Base-by-base conservation (phyloP, 2,888 invertebrate species). In the Macrosiphum euphorbiae region DNA sequence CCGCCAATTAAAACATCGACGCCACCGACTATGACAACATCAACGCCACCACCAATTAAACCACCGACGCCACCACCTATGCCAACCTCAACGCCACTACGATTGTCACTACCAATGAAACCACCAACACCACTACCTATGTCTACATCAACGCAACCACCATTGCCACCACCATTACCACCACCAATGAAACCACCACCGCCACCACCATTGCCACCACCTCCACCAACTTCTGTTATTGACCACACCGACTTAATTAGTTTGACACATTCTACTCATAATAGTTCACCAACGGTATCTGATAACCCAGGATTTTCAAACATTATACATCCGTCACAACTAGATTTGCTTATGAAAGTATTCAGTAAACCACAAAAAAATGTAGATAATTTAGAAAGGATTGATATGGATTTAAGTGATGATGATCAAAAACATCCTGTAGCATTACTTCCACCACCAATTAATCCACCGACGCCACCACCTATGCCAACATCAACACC, bases 351-450 rank as follows among this genome's bases (percentile, higher is more conserved):
- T 91, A 88, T 94, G 50, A 86, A 67, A 55, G 91, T 87, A 8
- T 50, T 87, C 4, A 90, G n/a, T 24, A 94, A 91, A 88, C 88
- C 94, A 47, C 94, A 94, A 44, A 98, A 98, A 95, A 98, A 97
- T 95, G 97, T 97, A 8, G 97, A 98, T 95, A 97, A 97, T 95
- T 97, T 97, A 8, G 97, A 97, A 95, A 97, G 97, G 95, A 97
- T 98, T 94, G 98, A 98, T 95, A 98, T 98, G 98, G 98, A 98
- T 95, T 96, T 98, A 95, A 98, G 98, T 26, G 98, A 98, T 95
- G 98, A 98, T 28, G 90, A 90, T 58, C 90, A 86, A 94, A 94
- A 89, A 10, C 41, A 84, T 90, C 26, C 50, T 8, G 5, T 90
- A 55, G 35, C 86, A 4, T 61, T 90, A 61, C 93, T n/a, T n/a